Conservation (phyloP, 2,797 vertebrate genomes). For the Acrossocheilus fasciatus region DNA sequence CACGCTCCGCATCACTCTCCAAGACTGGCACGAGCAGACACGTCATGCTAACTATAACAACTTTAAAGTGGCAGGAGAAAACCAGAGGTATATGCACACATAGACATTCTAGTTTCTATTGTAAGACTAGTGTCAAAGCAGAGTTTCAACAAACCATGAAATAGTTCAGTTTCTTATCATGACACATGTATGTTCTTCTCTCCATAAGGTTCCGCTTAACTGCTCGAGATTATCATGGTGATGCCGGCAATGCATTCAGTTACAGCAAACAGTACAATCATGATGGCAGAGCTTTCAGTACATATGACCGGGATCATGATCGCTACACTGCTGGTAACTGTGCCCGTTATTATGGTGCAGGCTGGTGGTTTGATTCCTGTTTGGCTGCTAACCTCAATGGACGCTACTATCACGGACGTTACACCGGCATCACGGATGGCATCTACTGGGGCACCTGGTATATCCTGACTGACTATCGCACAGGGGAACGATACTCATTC, state of each 20-base stretch:
- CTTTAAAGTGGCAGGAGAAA: slow-evolving; percentile 82
- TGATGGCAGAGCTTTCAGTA: slow-evolving; percentile 82
- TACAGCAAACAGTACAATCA: slow-evolving; percentile 88
- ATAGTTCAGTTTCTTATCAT: neutral
- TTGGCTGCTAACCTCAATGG: slow-evolving; percentile 84
- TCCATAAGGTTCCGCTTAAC: slow-evolving; percentile 79
- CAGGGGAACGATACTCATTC: slow-evolving; percentile 84
- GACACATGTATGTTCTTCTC: slow-evolving; percentile 21
- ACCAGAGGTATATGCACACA: slow-evolving; percentile 72
- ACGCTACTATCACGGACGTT: slow-evolving; percentile 78
- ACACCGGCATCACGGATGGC: slow-evolving; percentile 82
- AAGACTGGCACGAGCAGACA: slow-evolving; percentile 83
- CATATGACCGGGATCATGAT: slow-evolving; percentile 82
- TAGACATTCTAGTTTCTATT: neutral
- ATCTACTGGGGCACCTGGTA: slow-evolving; percentile 89
- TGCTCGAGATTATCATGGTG: slow-evolving; percentile 80
- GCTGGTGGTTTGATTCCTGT: slow-evolving; percentile 88
- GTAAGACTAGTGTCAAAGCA: neutral
- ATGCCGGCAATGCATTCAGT: slow-evolving; percentile 83
- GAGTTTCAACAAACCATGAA: neutral
- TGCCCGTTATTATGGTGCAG: slow-evolving; percentile 82
- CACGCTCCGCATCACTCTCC: slow-evolving; percentile 79
- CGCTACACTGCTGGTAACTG: slow-evolving; percentile 81
- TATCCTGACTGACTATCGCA: slow-evolving; percentile 81
- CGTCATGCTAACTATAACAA: slow-evolving; percentile 80